Base-by-base conservation (phyloP, 2,113 vertebrate species). In the Sus scrofa region DNA sequence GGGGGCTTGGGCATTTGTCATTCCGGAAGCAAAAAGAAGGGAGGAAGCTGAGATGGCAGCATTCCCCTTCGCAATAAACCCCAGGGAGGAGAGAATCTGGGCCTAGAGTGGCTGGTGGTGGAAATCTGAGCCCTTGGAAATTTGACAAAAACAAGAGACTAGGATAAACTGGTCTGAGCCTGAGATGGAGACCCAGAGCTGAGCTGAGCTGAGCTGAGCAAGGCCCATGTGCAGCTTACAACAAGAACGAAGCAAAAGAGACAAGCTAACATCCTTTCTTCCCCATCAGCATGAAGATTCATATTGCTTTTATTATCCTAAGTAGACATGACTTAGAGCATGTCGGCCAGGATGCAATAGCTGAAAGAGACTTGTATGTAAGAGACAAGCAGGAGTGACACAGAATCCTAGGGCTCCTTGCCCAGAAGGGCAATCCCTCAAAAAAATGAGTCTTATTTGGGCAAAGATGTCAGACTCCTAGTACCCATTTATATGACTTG, bases 391-490 rank as follows among this genome's bases (percentile, higher is more conserved):
- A 68, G 26, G 5, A 44, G 3, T 4, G 44, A 68, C 27, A 54
- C 20, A 20, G 32, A 74, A n/a, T 44, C 84, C 63, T n/a, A 18
- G 32, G 34, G 73, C 10, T 81, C 60, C 71, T 79, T 37, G 39
- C 86, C 34, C 74, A 89, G 70, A 58, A 84, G 26, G 56, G 3
- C 2, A 5, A 86, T n/a, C 73, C 71, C 78, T 95, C 60, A 85
- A 52, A 85, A 62, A 26, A 63, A 20, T 1, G 68, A 89, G 32
- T 56, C 84, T 84, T 30, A 11, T 71, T 34, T 71, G 67, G 68
- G 60, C 67, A 58, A 65, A 95, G 50, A 37, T 30, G 27, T 94
- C 37, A 86, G 85, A 56, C 74, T 78, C 88, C 32, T n/a, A 56
- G 22, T 14, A 82, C 74, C 77, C 30, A 1, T 30, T 74, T 37